Base-by-base conservation (phyloP, 2,888 invertebrate species). In the Patella ulyssiponensis region DNA sequence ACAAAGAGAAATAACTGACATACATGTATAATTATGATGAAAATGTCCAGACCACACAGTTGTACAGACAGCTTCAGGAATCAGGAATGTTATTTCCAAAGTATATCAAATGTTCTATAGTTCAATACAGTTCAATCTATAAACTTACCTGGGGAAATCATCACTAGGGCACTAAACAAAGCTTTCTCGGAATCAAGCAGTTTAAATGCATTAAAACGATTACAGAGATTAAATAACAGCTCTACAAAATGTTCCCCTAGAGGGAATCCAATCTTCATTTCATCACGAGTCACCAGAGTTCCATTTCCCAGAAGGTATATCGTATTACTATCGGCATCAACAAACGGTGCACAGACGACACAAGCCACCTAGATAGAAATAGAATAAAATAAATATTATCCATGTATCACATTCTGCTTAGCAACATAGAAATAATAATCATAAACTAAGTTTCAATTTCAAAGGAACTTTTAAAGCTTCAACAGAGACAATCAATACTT, bases 221-320 rank as follows among this genome's bases (percentile, higher is more conserved):
- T 85, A 82, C 90, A 90, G 76, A 91, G 86, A 81, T 89, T 89
- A 84, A 91, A 91, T 80, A 91, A 86, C 23, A 90, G 87, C 76
- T 91, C 91, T 17, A 91, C 89, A 85, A 91, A 91, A 81, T 88
- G 87, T 74, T 90, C 89, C 3, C 90, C 91, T 44, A 90, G 85
- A 0, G 89, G 89, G 77, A 91, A 90, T 69, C 90, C 89, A 23
- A 80, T 79, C 80, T 91, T 91, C 86, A 91, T 89, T 79, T 91
- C 89, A 23, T 90, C 89, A 27, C 88, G 82, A 51, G 86, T 86
- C 15, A 89, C 88, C 15, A 88, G 82, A 69, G 85, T 82, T 51
- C 86, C 86, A 79, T 87, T 87, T 73, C 87, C 88, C 53, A 88
- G 86, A 74, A 91, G 85, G 83, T 86, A 89, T 81, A 91, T 89